Percentiles rank a stretch among this genome's conserved stretches.
phyloP scores from a whole-genome alignment of 1,140 invertebrate genomes.

The Matsumurasca onukii region DNA sequence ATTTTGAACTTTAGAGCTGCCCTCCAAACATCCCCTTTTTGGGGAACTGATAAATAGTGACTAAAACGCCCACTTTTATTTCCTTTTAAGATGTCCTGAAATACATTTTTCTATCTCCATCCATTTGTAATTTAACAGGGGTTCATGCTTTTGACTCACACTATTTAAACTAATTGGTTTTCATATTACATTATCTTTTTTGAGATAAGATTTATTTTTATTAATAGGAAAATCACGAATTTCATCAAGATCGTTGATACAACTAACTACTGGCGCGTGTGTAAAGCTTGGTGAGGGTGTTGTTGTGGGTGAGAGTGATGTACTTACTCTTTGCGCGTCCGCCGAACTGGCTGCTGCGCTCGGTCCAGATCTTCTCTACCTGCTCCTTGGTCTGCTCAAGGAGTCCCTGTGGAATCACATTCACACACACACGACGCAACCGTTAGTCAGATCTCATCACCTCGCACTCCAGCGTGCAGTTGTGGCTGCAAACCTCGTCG shows the following conservation, averaged over 20 bases:
- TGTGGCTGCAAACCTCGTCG: too few species aligned
- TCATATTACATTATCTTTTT: not conserved
- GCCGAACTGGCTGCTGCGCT: conserved; percentile 81
- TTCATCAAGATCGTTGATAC: not conserved
- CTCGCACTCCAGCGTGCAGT: too few species aligned
- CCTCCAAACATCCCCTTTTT: too few species aligned
- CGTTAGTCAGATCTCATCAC: too few species aligned
- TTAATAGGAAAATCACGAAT: not conserved
- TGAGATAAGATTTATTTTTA: not conserved
- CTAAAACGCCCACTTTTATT: too few species aligned
- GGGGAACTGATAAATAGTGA: too few species aligned
- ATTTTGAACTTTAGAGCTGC: too few species aligned
- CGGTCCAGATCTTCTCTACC: conserved; percentile 82
- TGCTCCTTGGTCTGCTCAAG: conserved; percentile 78
- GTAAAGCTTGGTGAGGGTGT: not conserved
- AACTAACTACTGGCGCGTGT: not conserved
- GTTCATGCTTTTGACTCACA: not conserved
- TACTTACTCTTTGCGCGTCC: conserved; percentile 85
- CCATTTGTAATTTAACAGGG: not conserved
- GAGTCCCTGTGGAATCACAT: conserved; percentile 63
- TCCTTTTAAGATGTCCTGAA: too few species aligned
- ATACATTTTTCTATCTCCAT: too few species aligned
- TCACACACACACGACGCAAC: conserved; percentile 1
- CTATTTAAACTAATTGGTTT: not conserved
- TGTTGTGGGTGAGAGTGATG: not conserved